Base-by-base conservation (phyloP, 2,888 invertebrate genomes). In the Psococerastis gibbosa region DNA sequence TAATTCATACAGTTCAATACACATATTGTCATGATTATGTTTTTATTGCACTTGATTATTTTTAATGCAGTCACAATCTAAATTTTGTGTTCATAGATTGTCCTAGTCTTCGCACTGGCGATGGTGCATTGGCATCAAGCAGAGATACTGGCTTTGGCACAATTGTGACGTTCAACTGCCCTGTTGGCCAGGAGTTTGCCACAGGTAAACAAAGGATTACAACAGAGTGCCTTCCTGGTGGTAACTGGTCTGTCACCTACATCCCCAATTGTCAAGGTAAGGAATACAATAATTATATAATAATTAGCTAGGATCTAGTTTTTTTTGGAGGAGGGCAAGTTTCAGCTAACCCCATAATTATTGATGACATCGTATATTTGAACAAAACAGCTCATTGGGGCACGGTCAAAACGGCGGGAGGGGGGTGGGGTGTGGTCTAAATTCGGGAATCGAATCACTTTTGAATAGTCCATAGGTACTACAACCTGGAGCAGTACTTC, bases 91-190 rank as follows among this genome's bases (percentile, higher is more conserved):
- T 64, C 65, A 49, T 59, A 80, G 91, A 92, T 65, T 92, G 91
- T 59, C 88, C 89, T 3, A 71, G 74, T 41, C 64, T 91, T 42
- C 71, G 77, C 56, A 80, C 89, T 20, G 91, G 91, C 44, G 72
- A 75, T 54, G 87, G 89, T 51, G 89, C 89, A 33, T 65, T 91
- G 56, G 87, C 89, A 27, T 88, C 89, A 23, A 88, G 80, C 59
- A 71, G 89, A 56, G 91, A 91, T 61, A 87, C 89, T 38, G 83
- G 87, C 41, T 91, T 91, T 62, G 89, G 87, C 52, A 89, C 89
- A 45, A 67, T 74, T 46, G 81, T 88, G 41, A 82, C 79, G 44
- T 91, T 89, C 61, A 82, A 82, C n/a, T 92, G 91, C 60, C 89
- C 89, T 3, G 71, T 80, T 54, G 91, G 91, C 22, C 89, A 91